Evolutionary conservation across 2,797 vertebrate genomes (phyloP).

Genomic region (Halcyon smyrnensis): DNA sequence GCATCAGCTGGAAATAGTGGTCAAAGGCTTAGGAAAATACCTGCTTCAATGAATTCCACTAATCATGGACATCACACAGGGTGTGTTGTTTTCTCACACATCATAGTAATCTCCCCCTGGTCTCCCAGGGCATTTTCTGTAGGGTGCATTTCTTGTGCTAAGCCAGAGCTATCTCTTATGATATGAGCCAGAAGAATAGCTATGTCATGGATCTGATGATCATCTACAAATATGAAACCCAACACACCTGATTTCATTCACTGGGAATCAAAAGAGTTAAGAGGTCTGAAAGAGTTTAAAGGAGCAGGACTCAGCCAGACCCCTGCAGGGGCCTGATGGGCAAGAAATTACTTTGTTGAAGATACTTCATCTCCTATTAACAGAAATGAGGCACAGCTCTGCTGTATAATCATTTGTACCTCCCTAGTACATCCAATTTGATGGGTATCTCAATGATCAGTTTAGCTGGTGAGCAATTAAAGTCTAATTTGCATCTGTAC

Average conservation of each 20-base stretch:
- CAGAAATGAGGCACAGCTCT: not conserved
- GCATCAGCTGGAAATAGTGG: not conserved
- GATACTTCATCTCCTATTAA: constrained; percentile 22
- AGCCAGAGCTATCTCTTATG: not conserved
- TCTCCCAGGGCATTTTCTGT: not conserved
- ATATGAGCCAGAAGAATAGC: not conserved
- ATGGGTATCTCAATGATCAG: not conserved
- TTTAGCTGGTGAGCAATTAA: constrained; percentile 27
- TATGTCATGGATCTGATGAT: not conserved
- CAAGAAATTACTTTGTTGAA: not conserved
- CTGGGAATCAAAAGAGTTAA: not conserved
- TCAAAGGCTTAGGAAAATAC: not conserved
- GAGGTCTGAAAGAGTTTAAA: not conserved
- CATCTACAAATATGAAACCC: not conserved
- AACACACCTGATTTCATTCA: not conserved
- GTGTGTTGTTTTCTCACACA: not conserved
- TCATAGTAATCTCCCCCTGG: fast-evolving
- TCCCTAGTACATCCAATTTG: not conserved
- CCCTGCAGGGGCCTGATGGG: not conserved
- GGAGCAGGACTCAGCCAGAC: not conserved
- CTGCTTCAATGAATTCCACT: not conserved
- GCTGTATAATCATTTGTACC: constrained; percentile 2
- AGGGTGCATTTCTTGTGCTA: not conserved
- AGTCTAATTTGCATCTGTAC: constrained; percentile 15
- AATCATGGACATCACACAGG: not conserved